These are phyloP conservation scores for Luperina testacea DNA, from an alignment of 2,888 invertebrate species.

Conservation along the genomic window DNA sequence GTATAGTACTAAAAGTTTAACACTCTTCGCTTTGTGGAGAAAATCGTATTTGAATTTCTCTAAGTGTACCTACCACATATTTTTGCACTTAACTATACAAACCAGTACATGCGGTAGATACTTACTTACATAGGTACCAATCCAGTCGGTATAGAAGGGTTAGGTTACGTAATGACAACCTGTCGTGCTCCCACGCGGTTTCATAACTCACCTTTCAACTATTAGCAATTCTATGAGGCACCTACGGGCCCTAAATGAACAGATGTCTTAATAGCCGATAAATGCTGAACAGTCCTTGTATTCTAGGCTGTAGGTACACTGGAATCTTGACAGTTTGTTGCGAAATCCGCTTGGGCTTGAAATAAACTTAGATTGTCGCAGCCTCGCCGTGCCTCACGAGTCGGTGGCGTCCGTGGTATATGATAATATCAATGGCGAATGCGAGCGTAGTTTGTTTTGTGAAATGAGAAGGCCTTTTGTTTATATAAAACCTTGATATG, in stretches of 20 bases:
- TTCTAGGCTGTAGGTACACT: constrained; percentile 18
- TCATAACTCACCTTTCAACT: constrained; percentile 77
- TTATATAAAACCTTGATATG: constrained; percentile 8
- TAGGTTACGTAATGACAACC: constrained; percentile 67
- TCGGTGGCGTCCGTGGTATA: constrained; percentile 32
- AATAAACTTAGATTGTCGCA: constrained; percentile 44
- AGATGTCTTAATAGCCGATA: constrained; percentile 63
- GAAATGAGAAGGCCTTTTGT: constrained; percentile 9
- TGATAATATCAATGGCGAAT: constrained; percentile 52
- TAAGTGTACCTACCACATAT: no score
- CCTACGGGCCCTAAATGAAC: constrained; percentile 67
- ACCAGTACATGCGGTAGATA: background rate
- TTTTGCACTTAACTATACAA: constrained; percentile 8
- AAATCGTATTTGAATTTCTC: no score
- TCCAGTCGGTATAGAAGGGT: constrained; percentile 64
- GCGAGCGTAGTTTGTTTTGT: constrained; percentile 14
- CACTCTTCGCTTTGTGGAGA: background rate
- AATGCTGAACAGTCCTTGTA: constrained; percentile 41
- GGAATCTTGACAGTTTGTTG: constrained; percentile 53
- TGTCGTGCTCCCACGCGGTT: constrained; percentile 74
- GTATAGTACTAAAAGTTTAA: no score
- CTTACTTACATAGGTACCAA: constrained; percentile 31
- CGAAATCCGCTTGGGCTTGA: constrained; percentile 44
- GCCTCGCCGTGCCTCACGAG: constrained; percentile 48
- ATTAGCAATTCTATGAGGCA: constrained; percentile 80